phyloP scores from a whole-genome alignment of 2,888 invertebrate genomes.

The Therioaphis trifolii region DNA sequence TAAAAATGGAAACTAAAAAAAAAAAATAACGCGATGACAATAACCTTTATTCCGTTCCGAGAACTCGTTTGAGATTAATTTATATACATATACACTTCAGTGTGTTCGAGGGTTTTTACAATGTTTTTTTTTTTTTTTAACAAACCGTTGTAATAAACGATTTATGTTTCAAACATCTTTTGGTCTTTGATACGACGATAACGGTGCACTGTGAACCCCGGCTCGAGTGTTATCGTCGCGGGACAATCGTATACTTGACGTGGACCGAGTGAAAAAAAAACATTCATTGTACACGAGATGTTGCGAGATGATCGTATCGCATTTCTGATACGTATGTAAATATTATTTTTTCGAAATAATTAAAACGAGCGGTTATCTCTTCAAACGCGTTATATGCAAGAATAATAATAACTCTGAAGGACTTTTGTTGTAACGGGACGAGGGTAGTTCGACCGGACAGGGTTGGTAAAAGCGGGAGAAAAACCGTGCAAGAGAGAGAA shows the following conservation, averaged over 20 bases:
- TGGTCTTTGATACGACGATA: not conserved
- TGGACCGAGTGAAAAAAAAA: not conserved
- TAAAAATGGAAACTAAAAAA: not conserved
- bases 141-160: not conserved
- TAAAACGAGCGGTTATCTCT: not conserved
- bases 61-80: not conserved
- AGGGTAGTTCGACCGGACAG: too few relatives aligned
- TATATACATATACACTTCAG: not conserved
- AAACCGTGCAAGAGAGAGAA: too few relatives aligned
- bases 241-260: conserved; percentile 6
- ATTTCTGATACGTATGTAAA: conserved; percentile 5
- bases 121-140: too few relatives aligned
- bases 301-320: not conserved
- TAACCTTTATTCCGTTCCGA: not conserved
- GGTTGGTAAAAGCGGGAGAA: too few relatives aligned
- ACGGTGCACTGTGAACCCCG: not conserved
- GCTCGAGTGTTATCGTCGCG: not conserved
- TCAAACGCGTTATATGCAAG: not conserved
- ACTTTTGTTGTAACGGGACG: too few relatives aligned
- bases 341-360: conserved; percentile 9
- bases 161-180: conserved; percentile 5
- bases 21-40: not conserved
- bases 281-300: conserved; percentile 12
- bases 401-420: too few relatives aligned
- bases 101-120: not conserved